Percentiles rank a stretch among this genome's conserved stretches.
These are phyloP conservation scores for Pavo muticus DNA, from an alignment of 2,113 vertebrate species.

Conservation along the genomic window DNA sequence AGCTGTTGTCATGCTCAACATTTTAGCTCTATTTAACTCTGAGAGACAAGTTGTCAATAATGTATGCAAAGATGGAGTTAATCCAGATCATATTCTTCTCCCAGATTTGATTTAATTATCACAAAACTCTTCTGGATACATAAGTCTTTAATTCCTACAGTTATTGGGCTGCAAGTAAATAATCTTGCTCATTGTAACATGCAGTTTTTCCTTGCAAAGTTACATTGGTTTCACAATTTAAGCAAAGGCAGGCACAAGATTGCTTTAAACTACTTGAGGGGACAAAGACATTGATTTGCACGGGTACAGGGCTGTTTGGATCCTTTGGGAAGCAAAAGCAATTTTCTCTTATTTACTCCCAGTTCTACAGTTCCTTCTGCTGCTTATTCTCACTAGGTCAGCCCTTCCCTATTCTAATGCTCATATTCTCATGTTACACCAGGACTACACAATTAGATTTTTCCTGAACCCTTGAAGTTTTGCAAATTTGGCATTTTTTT, in stretches of 20 bases:
- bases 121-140: background rate
- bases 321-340: conserved; percentile 39
- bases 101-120: conserved; percentile 6
- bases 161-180: background rate
- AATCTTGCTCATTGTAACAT: conserved; percentile 15
- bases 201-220: background rate
- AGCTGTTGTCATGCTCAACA: background rate
- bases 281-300: conserved; percentile 25
- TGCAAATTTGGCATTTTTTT: background rate
- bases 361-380: conserved; percentile 24
- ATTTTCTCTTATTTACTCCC: conserved; percentile 54
- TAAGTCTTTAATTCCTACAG: conserved; percentile 16
- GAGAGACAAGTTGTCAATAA: background rate
- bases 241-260: background rate
- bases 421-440: background rate
- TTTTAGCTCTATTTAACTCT: background rate
- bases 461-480: background rate
- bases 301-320: background rate
- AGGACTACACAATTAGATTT: background rate
- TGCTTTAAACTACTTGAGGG: conserved; percentile 26
- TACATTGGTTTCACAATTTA: background rate
- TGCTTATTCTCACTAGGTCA: conserved; percentile 5
- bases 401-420: background rate
- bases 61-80: background rate
- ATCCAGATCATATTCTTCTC: background rate